These are phyloP conservation scores for Paramisgurnus dabryanus DNA, from an alignment of 2,113 vertebrate genomes.

Conservation along the genomic window DNA sequence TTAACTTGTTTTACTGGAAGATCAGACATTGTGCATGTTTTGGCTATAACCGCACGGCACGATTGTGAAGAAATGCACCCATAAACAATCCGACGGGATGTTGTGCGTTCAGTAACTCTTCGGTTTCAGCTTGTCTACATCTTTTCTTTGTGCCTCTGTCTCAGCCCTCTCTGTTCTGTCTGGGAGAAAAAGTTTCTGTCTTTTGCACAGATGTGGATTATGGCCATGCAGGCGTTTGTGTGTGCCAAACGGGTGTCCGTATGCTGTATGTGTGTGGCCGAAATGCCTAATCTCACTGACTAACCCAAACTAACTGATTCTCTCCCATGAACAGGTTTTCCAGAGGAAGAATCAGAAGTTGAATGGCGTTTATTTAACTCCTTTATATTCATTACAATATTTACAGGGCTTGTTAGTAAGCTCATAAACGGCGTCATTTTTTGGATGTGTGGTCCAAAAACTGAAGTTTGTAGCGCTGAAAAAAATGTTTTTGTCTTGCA, in stretches of 20 bases:
- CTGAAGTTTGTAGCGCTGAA: not conserved
- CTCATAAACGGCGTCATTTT: not conserved
- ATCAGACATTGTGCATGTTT: constrained; percentile 55
- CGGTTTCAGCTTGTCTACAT: constrained; percentile 34
- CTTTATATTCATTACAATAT: not conserved
- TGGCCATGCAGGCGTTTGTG: constrained; percentile 37
- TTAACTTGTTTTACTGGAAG: constrained; percentile 42
- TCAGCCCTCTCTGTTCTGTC: constrained; percentile 55
- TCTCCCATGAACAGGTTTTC: constrained; percentile 60
- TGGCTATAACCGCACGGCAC: constrained; percentile 56
- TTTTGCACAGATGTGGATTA: constrained; percentile 13
- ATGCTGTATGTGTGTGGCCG: constrained; percentile 38
- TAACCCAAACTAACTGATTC: constrained; percentile 64
- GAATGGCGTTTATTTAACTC: not conserved
- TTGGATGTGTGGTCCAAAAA: not conserved
- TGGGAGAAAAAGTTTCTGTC: constrained; percentile 51
- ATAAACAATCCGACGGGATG: not conserved
- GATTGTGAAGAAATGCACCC: not conserved
- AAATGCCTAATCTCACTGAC: constrained; percentile 60
- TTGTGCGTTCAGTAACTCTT: constrained; percentile 22
- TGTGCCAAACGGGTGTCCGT: constrained; percentile 11
- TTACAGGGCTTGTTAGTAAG: not conserved
- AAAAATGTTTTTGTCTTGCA: constrained; percentile 8
- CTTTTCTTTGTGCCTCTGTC: constrained; percentile 15
- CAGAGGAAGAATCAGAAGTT: constrained; percentile 54